Percentiles rank a stretch among this genome's conserved stretches.
These are phyloP conservation scores for Amphipoea lucens DNA, from an alignment of 2,888 invertebrate species.

Conservation along the genomic window DNA sequence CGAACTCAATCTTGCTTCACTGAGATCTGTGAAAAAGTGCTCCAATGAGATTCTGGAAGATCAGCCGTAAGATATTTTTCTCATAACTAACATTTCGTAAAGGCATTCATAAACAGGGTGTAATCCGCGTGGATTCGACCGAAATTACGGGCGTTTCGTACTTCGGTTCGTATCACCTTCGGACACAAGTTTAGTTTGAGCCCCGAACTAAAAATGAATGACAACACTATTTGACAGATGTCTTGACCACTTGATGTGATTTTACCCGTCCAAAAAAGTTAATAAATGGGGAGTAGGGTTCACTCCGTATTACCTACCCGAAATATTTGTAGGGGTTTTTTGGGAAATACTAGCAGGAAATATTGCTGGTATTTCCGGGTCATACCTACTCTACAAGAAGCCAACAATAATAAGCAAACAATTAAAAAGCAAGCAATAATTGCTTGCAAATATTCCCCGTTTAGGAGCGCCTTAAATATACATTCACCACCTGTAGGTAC, in stretches of 20 bases:
- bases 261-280: neutral
- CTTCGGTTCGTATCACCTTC: too few relatives aligned
- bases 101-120: neutral
- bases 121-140: neutral
- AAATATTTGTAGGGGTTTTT: neutral
- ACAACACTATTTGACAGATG: neutral
- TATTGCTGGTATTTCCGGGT: neutral
- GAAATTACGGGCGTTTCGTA: neutral
- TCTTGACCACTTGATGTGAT: neutral
- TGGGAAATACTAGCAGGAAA: neutral
- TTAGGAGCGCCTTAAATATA: neutral
- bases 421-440: neutral
- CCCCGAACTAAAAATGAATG: neutral
- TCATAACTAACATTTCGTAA: neutral
- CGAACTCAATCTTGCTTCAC: conserved; percentile 82
- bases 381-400: neutral
- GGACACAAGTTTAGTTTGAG: neutral
- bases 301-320: neutral
- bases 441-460: neutral
- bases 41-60: conserved; percentile 73
- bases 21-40: conserved; percentile 82
- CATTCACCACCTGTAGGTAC: neutral
- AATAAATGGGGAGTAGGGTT: neutral
- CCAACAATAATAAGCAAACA: neutral
- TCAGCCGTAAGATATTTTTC: conserved; percentile 30